Base-by-base conservation (phyloP, 1,140 invertebrate species). In the Thaumatotibia leucotreta region DNA sequence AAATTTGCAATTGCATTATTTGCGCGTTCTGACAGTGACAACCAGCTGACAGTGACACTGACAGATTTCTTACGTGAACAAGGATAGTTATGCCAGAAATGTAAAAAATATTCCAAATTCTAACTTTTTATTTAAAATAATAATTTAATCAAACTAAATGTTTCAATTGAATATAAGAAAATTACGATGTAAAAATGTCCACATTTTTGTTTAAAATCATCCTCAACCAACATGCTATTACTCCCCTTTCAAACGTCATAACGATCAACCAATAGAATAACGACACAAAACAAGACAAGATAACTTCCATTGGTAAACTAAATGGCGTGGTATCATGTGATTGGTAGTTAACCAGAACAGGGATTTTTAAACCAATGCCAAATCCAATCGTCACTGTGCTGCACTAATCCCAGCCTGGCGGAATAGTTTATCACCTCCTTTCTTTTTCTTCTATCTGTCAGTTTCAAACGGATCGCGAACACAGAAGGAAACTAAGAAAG, bases 201-300 rank as follows among this genome's bases (percentile, higher is more conserved):
- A n/a, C n/a, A n/a, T n/a, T n/a, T n/a, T n/a, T n/a, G n/a, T n/a
- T n/a, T n/a, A n/a, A n/a, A n/a, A n/a, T n/a, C n/a, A n/a, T n/a
- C n/a, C n/a, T n/a, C n/a, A n/a, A n/a, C n/a, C n/a, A n/a, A n/a
- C n/a, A n/a, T n/a, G n/a, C n/a, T n/a, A n/a, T n/a, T n/a, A n/a
- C n/a, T n/a, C n/a, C n/a, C n/a, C n/a, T n/a, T n/a, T n/a, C n/a
- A n/a, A n/a, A n/a, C n/a, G n/a, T n/a, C n/a, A n/a, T n/a, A n/a
- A n/a, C n/a, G n/a, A n/a, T n/a, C 11, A 9, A 65, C 80, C 79
- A 83, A 81, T 83, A 11, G 63, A 10, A 75, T 69, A 39, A 9
- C 68, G 75, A 81, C 81, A 83, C 79, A 80, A 58, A 58, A 29
- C 81, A 79, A 72, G 72, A 73, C 62, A 67, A 74, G 54, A 67